phyloP scores from a whole-genome alignment of 2,113 vertebrate genomes.

The Bombycilla garrulus region DNA sequence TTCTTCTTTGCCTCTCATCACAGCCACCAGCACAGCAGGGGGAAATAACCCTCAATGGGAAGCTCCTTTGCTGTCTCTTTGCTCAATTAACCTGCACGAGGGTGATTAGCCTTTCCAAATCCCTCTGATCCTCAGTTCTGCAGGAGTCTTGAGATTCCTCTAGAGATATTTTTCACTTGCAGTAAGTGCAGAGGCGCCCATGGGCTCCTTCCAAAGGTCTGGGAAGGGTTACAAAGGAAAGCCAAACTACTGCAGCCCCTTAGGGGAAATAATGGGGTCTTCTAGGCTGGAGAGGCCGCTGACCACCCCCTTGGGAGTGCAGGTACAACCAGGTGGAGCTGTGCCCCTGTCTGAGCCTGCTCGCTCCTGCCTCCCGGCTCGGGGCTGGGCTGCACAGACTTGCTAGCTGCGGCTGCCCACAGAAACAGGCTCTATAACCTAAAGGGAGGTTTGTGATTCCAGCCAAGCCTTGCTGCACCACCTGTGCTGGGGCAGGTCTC shows the following conservation, averaged over 20 bases:
- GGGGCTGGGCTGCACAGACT: not conserved
- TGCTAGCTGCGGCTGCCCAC: slow-evolving; percentile 5
- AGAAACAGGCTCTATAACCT: not conserved
- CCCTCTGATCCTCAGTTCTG: not conserved
- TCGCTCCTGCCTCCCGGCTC: not conserved
- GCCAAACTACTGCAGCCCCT: not conserved
- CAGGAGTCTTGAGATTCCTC: not conserved
- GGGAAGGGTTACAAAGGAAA: not conserved
- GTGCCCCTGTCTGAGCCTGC: not conserved
- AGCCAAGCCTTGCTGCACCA: slow-evolving; percentile 4
- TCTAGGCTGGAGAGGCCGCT: not conserved
- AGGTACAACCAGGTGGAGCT: not conserved
- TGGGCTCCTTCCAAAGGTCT: not conserved
- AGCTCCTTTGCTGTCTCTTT: not conserved
- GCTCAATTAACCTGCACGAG: not conserved
- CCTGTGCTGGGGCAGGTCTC: not conserved
- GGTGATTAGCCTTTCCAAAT: not conserved
- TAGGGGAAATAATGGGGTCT: not conserved
- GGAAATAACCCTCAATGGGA: not conserved
- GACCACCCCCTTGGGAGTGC: not conserved
- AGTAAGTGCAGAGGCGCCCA: not conserved
- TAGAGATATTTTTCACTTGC: not conserved
- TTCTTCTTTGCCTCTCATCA: not conserved
- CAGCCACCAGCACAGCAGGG: not conserved
- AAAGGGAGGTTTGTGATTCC: not conserved